Evolutionary conservation across 2,113 vertebrate species (phyloP).

Genomic region (Fukomys damarensis): DNA sequence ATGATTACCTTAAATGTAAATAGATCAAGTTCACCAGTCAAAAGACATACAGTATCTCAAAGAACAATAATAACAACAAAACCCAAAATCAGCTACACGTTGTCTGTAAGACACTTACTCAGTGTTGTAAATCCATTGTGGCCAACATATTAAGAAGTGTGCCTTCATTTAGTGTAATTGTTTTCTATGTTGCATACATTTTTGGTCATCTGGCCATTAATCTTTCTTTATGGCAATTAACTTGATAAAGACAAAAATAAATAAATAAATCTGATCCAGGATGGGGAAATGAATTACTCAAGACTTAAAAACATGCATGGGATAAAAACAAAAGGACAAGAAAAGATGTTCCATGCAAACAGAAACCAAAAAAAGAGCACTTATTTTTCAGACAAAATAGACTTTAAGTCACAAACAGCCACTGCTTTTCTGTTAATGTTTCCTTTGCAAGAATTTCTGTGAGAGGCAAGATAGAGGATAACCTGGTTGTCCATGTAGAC

Average conservation of each 20-base stretch:
- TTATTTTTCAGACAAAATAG: not conserved
- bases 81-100: not conserved
- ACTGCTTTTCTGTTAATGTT: not conserved
- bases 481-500: not conserved
- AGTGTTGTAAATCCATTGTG: not conserved
- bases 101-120: not conserved
- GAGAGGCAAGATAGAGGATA: not conserved
- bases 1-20: constrained; percentile 26
- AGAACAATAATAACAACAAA: not conserved
- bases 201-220: not conserved
- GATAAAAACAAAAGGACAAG: not conserved
- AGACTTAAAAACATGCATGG: not conserved
- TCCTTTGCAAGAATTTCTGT: not conserved
- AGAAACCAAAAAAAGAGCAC: not conserved
- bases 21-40: not conserved
- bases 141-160: not conserved
- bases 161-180: not conserved
- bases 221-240: not conserved
- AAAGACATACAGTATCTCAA: not conserved
- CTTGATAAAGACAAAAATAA: not conserved
- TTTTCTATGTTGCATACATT: not conserved
- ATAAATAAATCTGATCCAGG: not conserved
- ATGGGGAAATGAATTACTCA: not conserved
- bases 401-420: not conserved
- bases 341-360: not conserved